Conservation (phyloP, 1,140 invertebrate genomes). For the Pararge aegeria region DNA sequence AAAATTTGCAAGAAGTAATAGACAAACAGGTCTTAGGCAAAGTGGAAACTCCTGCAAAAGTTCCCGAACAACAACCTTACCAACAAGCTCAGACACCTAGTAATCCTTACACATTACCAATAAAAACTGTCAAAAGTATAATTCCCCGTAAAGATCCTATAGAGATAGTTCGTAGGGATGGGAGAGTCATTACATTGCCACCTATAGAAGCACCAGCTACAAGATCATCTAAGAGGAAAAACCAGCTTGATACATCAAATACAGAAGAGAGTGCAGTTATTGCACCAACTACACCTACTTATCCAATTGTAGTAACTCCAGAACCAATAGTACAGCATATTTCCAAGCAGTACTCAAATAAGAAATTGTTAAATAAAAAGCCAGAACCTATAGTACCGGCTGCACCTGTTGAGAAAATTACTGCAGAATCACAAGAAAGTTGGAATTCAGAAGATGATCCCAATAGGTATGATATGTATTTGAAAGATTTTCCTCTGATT, state of each 20-base stretch:
- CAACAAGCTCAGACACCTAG: slow-evolving; percentile 25
- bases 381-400: slow-evolving; percentile 40
- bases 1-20: slow-evolving; percentile 84
- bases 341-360: slow-evolving; percentile 64
- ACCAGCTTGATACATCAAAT: slow-evolving; percentile 38
- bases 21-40: slow-evolving; percentile 82
- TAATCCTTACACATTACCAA: slow-evolving; percentile 47
- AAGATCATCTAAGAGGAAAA: slow-evolving; percentile 57
- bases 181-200: slow-evolving; percentile 86
- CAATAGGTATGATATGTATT: slow-evolving; percentile 80
- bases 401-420: slow-evolving; percentile 69
- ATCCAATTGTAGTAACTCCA: slow-evolving; percentile 31
- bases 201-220: slow-evolving; percentile 85
- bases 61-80: slow-evolving; percentile 26
- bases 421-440: slow-evolving; percentile 83
- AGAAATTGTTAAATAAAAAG: slow-evolving; percentile 56
- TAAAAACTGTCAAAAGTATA: slow-evolving; percentile 44
- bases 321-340: slow-evolving; percentile 40
- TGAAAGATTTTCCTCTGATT: no score
- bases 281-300: slow-evolving; percentile 28
- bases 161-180: slow-evolving; percentile 86
- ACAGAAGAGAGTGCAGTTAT: slow-evolving; percentile 21
- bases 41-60: slow-evolving; percentile 59
- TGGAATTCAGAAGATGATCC: slow-evolving; percentile 95
- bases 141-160: slow-evolving; percentile 79